Evolutionary conservation across 2,888 invertebrate species (phyloP).

Genomic region (Nephrotoma guestfalica): DNA sequence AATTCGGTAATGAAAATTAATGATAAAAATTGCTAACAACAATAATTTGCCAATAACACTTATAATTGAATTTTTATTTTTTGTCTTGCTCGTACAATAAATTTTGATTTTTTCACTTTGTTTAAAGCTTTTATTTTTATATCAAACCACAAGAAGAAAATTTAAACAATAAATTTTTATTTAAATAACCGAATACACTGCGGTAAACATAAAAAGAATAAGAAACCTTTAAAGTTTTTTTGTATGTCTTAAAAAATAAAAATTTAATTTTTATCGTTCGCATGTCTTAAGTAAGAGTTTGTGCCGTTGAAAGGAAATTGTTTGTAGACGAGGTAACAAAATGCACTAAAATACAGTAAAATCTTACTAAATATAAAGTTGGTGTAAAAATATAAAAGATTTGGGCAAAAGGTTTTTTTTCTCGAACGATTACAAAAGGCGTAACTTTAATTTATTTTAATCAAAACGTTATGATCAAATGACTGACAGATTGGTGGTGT

Average conservation of each 20-base stretch:
- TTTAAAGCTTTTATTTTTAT: not conserved
- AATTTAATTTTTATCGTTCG: not conserved
- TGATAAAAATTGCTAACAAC: not conserved
- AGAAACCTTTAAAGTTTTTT: not conserved
- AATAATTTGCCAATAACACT: not conserved
- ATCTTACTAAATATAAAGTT: not conserved
- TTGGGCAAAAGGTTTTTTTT: not conserved
- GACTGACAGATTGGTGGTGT: not conserved
- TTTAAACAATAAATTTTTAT: not conserved
- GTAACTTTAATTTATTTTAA: not conserved
- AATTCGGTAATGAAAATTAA: not conserved
- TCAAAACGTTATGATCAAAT: not conserved
- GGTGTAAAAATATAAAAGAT: not conserved
- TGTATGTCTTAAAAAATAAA: not conserved
- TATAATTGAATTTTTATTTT: not conserved
- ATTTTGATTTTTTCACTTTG: not conserved
- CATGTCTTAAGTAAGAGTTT: not conserved
- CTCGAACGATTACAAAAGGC: not conserved
- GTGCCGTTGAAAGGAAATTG: not conserved
- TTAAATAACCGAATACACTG: not conserved
- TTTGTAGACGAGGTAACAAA: not conserved
- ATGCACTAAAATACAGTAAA: not conserved
- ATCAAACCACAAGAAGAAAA: not conserved
- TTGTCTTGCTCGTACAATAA: not conserved
- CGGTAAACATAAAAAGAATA: not conserved